phyloP scores from a whole-genome alignment of 2,797 vertebrate genomes.

The Gorsachius magnificus region DNA sequence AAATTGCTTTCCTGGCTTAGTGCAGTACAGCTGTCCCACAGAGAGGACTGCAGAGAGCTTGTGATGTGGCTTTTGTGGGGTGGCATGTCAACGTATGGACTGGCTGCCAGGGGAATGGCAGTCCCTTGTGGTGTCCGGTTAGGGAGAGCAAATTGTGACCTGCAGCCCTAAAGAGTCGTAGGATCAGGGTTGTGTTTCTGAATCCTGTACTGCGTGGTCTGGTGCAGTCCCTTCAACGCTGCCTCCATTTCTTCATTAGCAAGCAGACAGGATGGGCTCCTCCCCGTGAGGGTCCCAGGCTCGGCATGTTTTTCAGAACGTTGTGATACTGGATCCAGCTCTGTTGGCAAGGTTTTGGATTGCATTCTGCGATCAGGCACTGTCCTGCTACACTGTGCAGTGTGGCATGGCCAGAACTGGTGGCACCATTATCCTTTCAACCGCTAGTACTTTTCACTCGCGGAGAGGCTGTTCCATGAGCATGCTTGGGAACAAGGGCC shows the following conservation, averaged over 20 bases:
- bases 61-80: not conserved
- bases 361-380: not conserved
- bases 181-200: not conserved
- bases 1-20: not conserved
- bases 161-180: not conserved
- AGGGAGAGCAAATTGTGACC: not conserved
- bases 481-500: not conserved
- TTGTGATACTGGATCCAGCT: not conserved
- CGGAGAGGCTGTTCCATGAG: not conserved
- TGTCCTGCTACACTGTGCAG: not conserved
- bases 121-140: not conserved
- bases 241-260: not conserved
- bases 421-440: not conserved
- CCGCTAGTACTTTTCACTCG: not conserved
- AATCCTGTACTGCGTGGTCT: not conserved
- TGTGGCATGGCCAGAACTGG: not conserved
- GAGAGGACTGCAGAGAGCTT: not conserved
- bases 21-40: not conserved
- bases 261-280: not conserved
- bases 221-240: not conserved
- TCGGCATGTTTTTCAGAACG: rapidly evolving
- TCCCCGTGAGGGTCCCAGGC: not conserved
- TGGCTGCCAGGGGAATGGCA: not conserved
- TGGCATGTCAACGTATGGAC: rapidly evolving
- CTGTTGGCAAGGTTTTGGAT: not conserved